These are phyloP conservation scores for Gymnopithys bicolor DNA, from an alignment of 2,797 vertebrate genomes.

Conservation along the genomic window DNA sequence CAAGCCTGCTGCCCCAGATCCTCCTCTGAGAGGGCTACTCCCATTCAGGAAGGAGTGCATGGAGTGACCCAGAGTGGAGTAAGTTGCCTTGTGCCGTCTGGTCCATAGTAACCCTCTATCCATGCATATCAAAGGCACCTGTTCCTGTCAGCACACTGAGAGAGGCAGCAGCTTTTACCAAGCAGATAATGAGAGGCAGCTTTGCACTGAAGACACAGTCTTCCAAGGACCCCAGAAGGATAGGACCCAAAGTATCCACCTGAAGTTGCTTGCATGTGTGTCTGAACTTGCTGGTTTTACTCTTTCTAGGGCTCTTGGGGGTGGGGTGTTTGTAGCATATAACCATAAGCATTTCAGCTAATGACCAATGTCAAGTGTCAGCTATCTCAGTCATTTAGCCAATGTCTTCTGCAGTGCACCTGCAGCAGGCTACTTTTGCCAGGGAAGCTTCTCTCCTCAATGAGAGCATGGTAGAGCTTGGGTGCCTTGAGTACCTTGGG, in stretches of 20 bases:
- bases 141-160: neutral
- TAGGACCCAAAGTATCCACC: neutral
- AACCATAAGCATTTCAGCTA: neutral
- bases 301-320: neutral
- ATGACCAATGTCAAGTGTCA: neutral
- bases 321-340: neutral
- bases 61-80: neutral
- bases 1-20: neutral
- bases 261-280: neutral
- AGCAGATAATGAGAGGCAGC: neutral
- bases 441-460: neutral
- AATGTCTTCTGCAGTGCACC: neutral
- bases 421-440: fast-evolving
- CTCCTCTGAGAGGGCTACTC: neutral
- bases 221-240: neutral
- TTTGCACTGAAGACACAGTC: neutral
- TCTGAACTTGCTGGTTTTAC: neutral
- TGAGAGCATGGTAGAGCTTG: neutral
- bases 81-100: neutral
- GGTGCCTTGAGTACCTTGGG: neutral
- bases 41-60: neutral
- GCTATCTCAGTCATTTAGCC: neutral
- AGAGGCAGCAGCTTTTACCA: neutral
- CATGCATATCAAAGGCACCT: neutral
- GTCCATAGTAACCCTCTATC: neutral